Conservation (phyloP, 2,113 vertebrate species). For the Orycteropus afer region DNA sequence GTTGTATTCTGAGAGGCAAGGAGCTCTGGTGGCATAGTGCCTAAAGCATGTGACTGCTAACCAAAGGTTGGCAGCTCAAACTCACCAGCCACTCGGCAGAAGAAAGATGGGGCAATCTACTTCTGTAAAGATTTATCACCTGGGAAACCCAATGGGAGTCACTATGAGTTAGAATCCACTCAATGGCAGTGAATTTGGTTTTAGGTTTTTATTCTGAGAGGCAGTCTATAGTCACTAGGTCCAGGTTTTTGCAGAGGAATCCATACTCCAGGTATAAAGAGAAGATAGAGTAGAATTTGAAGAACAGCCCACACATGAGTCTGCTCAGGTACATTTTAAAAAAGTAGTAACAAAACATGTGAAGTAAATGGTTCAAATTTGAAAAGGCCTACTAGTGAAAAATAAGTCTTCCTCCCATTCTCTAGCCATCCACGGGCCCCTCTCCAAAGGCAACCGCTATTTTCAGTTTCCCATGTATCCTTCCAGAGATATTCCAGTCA, state of each 20-base stretch:
- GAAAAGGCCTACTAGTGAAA: slow-evolving; percentile 48
- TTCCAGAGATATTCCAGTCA: not conserved
- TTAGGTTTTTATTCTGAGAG: too few relatives aligned
- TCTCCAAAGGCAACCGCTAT: slow-evolving; percentile 18
- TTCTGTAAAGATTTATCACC: too few relatives aligned
- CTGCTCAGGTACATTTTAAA: not conserved
- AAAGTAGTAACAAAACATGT: not conserved
- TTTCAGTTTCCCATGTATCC: slow-evolving; percentile 19
- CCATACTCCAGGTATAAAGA: not conserved
- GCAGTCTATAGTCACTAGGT: not conserved
- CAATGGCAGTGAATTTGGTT: too few relatives aligned
- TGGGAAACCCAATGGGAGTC: too few relatives aligned
- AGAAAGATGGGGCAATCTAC: too few relatives aligned
- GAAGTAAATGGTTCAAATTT: not conserved
- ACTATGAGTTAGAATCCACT: too few relatives aligned
- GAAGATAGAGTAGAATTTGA: not conserved
- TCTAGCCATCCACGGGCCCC: not conserved
- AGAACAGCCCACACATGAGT: not conserved
- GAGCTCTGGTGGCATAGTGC: too few relatives aligned
- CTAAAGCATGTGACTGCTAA: too few relatives aligned
- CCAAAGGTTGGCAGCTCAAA: too few relatives aligned
- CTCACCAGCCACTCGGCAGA: too few relatives aligned
- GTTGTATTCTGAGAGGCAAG: too few relatives aligned
- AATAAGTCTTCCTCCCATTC: not conserved
- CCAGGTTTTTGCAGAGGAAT: slow-evolving; percentile 19